Evolutionary conservation across 2,113 vertebrate genomes (phyloP).

Genomic region (Glaucidium brasilianum): DNA sequence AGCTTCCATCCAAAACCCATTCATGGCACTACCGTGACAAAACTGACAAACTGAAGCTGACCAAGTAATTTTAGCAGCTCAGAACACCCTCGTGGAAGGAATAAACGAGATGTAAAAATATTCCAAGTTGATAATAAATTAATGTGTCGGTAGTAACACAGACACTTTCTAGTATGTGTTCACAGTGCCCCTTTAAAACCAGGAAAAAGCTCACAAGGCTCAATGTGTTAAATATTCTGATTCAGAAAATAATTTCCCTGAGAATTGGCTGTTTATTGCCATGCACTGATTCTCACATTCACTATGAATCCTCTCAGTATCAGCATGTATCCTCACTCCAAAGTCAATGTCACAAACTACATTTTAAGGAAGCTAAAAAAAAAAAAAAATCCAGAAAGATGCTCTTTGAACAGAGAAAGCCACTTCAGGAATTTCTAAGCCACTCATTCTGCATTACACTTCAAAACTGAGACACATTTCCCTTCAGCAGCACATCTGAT

Average conservation of each 20-base stretch:
- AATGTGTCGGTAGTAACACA: slow-evolving; percentile 19
- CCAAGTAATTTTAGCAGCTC: neutral
- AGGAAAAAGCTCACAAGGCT: slow-evolving; percentile 5
- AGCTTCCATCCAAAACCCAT: neutral
- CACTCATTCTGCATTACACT: neutral
- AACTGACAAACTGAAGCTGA: neutral
- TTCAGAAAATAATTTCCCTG: neutral
- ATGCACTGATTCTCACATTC: neutral
- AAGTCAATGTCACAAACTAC: neutral
- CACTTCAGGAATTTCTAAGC: neutral
- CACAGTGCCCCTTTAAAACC: slow-evolving; percentile 3
- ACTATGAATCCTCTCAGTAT: neutral
- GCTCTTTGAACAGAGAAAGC: neutral
- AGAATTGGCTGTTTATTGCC: neutral
- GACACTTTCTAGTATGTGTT: neutral
- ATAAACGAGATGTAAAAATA: slow-evolving; percentile 50
- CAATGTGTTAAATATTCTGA: neutral
- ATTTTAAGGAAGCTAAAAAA: neutral
- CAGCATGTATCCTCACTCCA: neutral
- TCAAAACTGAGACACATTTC: neutral
- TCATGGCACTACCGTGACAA: neutral
- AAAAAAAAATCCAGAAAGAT: neutral
- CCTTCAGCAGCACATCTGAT: neutral
- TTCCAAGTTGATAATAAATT: slow-evolving; percentile 41
- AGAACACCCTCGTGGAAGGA: neutral